These are phyloP conservation scores for Cnemophilus loriae DNA, from an alignment of 2,113 vertebrate genomes.

Conservation along the genomic window DNA sequence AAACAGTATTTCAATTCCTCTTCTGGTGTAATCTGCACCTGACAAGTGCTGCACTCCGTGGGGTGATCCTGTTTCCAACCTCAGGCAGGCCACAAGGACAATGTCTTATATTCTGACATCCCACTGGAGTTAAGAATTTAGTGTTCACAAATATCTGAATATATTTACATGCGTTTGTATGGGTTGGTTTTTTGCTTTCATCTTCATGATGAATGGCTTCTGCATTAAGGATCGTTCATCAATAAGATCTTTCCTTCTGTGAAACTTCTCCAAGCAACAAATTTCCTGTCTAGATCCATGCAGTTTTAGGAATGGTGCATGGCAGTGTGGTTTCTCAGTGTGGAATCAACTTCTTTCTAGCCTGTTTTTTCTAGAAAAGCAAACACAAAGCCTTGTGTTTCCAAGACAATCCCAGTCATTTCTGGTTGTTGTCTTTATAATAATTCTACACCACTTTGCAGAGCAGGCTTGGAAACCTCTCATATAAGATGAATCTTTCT, in stretches of 20 bases:
- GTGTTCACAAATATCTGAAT: background rate
- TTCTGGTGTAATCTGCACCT: background rate
- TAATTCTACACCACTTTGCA: background rate
- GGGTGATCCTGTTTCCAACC: background rate
- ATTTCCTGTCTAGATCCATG: background rate
- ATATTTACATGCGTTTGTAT: background rate
- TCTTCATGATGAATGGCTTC: background rate
- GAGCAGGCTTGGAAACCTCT: background rate
- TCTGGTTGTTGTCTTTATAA: background rate
- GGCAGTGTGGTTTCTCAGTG: background rate
- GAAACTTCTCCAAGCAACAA: background rate
- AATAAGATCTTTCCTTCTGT: background rate
- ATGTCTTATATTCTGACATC: background rate
- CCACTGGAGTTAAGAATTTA: background rate
- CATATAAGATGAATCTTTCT: background rate
- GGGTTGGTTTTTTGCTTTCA: background rate
- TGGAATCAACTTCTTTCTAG: background rate
- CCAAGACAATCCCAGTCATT: background rate
- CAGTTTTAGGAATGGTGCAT: background rate
- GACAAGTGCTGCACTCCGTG: fast-evolving
- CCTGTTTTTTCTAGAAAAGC: background rate
- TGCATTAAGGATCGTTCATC: background rate
- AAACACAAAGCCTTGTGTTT: background rate
- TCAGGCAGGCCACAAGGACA: background rate
- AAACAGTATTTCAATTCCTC: background rate